A percentile compares a stretch with the other conserved stretches of the same genome.
These are phyloP conservation scores for Drosophila helvetica DNA, from an alignment of 2,888 invertebrate species.

Conservation along the genomic window DNA sequence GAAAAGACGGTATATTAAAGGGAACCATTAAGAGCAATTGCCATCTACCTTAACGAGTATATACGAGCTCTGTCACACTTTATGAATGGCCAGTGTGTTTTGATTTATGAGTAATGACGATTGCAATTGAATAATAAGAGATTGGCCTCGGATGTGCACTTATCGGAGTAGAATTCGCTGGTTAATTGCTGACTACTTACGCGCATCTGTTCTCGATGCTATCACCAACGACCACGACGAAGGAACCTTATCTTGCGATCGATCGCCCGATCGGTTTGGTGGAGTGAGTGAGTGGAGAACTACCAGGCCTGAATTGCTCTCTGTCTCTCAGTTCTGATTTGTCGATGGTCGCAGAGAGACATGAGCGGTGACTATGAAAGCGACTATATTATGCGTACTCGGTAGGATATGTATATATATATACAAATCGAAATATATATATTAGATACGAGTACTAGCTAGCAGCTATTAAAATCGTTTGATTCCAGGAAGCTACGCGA, in stretches of 20 bases:
- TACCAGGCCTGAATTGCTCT: slow-evolving; percentile 9
- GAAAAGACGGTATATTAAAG: neutral
- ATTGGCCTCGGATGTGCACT: neutral
- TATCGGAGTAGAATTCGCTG: slow-evolving; percentile 1
- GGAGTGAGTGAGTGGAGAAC: slow-evolving; percentile 3
- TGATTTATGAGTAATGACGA: slow-evolving; percentile 22
- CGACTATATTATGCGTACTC: slow-evolving; percentile 58
- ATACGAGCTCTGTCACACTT: neutral
- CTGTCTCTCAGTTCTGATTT: slow-evolving; percentile 54
- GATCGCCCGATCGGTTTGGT: slow-evolving; percentile 15
- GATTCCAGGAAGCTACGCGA: slow-evolving; percentile 62
- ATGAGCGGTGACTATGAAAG: slow-evolving; percentile 72
- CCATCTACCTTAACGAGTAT: too few species aligned
- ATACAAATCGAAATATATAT: neutral
- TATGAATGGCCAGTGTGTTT: slow-evolving; percentile 28
- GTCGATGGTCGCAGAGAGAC: slow-evolving; percentile 40
- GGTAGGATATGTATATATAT: slow-evolving; percentile 44
- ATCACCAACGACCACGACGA: slow-evolving; percentile 11
- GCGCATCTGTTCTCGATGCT: slow-evolving; percentile 21
- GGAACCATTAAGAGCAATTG: neutral
- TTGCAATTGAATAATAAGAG: slow-evolving; percentile 6
- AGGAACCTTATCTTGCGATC: slow-evolving; percentile 45
- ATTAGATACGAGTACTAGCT: neutral
- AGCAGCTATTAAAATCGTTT: slow-evolving; percentile 4
- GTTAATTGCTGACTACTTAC: neutral